Evolutionary conservation across 2,113 vertebrate species (phyloP).

Genomic region (Myrmophylax atrothorax): DNA sequence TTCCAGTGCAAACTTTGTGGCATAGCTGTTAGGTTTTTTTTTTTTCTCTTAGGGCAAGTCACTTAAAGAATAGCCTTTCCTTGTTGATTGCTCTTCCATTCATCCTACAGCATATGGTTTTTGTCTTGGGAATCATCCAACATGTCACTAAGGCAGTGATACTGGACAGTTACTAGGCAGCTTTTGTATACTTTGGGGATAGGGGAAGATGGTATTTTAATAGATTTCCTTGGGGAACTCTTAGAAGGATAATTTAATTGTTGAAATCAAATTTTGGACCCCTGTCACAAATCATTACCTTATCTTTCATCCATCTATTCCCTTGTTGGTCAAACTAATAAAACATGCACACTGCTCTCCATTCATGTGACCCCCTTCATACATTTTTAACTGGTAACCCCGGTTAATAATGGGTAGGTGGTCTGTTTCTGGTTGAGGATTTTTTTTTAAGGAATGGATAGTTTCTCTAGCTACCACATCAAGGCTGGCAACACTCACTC

Average conservation of each 20-base stretch:
- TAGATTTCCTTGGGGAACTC: conserved; percentile 80
- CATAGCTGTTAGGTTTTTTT: neutral
- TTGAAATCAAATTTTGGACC: conserved; percentile 80
- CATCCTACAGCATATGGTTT: conserved; percentile 62
- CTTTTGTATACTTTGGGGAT: conserved; percentile 68
- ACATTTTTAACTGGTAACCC: conserved; percentile 68
- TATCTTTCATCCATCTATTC: conserved; percentile 78
- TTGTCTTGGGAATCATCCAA: conserved; percentile 67
- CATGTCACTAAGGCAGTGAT: conserved; percentile 60
- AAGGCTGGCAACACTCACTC: neutral
- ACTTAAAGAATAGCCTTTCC: conserved; percentile 45
- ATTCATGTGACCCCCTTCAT: conserved; percentile 72
- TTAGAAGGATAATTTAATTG: conserved; percentile 79
- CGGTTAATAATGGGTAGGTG: conserved; percentile 26
- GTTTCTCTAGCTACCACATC: conserved; percentile 56
- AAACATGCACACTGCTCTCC: conserved; percentile 66
- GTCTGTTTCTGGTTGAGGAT: conserved; percentile 50
- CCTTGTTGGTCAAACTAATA: conserved; percentile 75
- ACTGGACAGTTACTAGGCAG: conserved; percentile 65
- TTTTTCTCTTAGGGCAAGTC: neutral
- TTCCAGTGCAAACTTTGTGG: neutral
- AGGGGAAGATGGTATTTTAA: conserved; percentile 71
- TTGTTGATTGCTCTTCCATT: conserved; percentile 54
- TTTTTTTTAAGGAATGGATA: conserved; percentile 26
- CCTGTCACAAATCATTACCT: conserved; percentile 83